Percentiles rank a stretch among this genome's conserved stretches.
Evolutionary conservation across 2,797 vertebrate genomes (phyloP).

Genomic region (Poecilia gillii): DNA sequence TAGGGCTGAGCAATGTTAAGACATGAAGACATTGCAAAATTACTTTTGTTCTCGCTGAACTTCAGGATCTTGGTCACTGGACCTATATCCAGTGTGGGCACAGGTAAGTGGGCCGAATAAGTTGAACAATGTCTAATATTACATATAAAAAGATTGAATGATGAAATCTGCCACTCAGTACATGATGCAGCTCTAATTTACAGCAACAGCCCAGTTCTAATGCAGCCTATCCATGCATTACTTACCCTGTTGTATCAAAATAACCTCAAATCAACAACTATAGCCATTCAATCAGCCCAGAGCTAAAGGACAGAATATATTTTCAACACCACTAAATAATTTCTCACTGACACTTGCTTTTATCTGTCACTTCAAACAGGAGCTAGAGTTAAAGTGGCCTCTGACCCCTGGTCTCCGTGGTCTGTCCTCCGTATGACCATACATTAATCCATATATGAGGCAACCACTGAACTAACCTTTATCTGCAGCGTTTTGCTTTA

Average conservation of each 20-base stretch:
- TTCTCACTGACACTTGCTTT: constrained; percentile 10
- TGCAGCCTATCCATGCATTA: background rate
- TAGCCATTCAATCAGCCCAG: background rate
- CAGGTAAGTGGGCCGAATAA: background rate
- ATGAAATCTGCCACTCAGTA: background rate
- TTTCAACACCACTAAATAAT: background rate
- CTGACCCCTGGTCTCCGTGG: constrained; percentile 2
- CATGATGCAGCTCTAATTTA: background rate
- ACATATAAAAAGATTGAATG: background rate
- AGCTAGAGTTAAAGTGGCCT: constrained; percentile 2
- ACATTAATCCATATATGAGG: constrained; percentile 41
- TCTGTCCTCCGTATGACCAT: constrained; percentile 5
- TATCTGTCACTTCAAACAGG: constrained; percentile 32
- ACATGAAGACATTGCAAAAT: background rate
- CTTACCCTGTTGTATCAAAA: background rate
- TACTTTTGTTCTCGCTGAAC: background rate
- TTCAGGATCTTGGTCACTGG: background rate
- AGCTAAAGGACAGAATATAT: background rate
- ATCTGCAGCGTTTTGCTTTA: background rate
- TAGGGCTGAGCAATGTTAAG: background rate
- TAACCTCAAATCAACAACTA: background rate
- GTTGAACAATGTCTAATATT: background rate
- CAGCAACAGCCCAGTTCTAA: background rate
- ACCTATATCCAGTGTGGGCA: background rate
- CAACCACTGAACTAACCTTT: constrained; percentile 35